These are phyloP conservation scores for Anadara kagoshimensis DNA, from an alignment of 1,140 invertebrate genomes.

Conservation along the genomic window DNA sequence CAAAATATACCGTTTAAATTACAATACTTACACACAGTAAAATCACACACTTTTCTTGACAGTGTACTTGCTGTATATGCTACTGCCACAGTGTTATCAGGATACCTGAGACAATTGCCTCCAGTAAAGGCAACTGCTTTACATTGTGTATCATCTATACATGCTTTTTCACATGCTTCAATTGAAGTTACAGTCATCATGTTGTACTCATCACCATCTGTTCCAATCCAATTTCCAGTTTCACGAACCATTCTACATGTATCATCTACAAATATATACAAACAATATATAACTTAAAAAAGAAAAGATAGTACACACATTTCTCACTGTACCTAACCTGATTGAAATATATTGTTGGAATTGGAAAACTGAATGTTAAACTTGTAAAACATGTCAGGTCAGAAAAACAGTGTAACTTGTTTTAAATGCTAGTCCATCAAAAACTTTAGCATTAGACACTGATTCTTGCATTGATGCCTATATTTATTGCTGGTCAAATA, in stretches of 20 bases:
- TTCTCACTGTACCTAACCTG: too few relatives aligned
- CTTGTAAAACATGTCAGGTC: neutral
- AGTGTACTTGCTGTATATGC: neutral
- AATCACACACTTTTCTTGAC: neutral
- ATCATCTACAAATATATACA: constrained; percentile 1
- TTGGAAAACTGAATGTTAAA: too few relatives aligned
- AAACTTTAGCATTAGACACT: too few relatives aligned
- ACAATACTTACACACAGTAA: neutral
- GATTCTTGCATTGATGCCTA: too few relatives aligned
- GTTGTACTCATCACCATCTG: neutral
- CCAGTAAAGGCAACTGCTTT: neutral
- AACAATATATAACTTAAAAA: neutral
- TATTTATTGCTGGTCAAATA: too few relatives aligned
- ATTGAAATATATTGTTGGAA: too few relatives aligned
- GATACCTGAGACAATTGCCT: neutral
- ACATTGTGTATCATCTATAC: neutral
- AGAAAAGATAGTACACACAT: neutral
- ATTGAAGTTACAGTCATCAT: neutral
- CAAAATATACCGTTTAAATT: neutral
- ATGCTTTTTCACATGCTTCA: neutral
- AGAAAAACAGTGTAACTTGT: neutral
- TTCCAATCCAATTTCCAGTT: too few relatives aligned
- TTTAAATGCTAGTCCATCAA: too few relatives aligned
- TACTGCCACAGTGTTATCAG: neutral
- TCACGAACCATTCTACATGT: neutral